Evolutionary conservation across 2,888 invertebrate species (phyloP), one percentile per base, ranked within the genome.

Genomic region (Eupithecia dodoneata): DNA sequence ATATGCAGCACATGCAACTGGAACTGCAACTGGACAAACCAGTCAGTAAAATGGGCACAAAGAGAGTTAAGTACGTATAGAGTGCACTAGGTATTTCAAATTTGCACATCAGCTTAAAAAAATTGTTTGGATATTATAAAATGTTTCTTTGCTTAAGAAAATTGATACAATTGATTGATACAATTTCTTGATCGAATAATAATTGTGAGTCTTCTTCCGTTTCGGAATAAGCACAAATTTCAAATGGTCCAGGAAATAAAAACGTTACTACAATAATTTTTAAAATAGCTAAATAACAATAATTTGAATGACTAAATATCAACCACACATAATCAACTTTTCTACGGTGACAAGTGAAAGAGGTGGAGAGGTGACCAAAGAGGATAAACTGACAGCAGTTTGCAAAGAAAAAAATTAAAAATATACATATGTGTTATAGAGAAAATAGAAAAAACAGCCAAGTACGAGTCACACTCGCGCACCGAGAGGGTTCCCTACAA

Each of bases 1-100:
- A 47, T 49, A 70, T 47, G 18, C 70, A 70, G 45, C 70, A 70
- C 70, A 70, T 70, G 30, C 47, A 70, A 69, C n/a, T 3, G 10
- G n/a, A 45, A n/a, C 67, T 42, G 69, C 9, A 9, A 69, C 4
- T n/a, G 69, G 15, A 9, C 15, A 15, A 66, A 66, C 41, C 2
- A 15, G 66, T 66, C 7, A 66, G 42, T 42, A 15, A 42, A 66
- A 66, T 42, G 13, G 42, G 6, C 41, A n/a, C 52, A 52, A 6
- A 52, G n/a, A 7, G n/a, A 9, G 55, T 18, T 18, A 30, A 30
- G 30, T 44, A 59, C 9, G 9, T 18, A 9, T 59, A 59, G 55
- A 9, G 2, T 52, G 52, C n/a, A 52, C 52, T 52, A 6, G 13
- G 4, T 30, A 30, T 13, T 30, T 41, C 30, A 65, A 65, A 65